Evolutionary conservation across 2,797 vertebrate species (phyloP), one percentile per base, ranked within the genome.

Genomic region (Helostoma temminkii): DNA sequence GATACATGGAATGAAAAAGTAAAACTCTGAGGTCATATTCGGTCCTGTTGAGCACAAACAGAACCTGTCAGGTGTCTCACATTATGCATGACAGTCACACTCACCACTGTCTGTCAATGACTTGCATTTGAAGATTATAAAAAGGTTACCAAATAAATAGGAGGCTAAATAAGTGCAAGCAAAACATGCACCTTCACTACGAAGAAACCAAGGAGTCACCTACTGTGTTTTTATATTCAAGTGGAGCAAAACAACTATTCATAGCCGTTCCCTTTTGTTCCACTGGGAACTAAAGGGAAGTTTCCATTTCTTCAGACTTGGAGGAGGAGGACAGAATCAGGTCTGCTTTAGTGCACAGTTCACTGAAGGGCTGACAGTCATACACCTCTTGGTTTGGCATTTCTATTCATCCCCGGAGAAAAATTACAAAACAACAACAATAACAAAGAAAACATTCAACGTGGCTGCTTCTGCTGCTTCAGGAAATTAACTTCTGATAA

Each of bases 401-500:
- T 50, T 41, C 60, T 19, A 10, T 37, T 26, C 28, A 25, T 34
- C 55, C 47, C 24, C 48, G 19, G 57, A 64, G 63, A 53, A 61
- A 75, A 39, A 80, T 55, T 63, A 84, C 63, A 57, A 74, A 76
- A 71, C 55, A 65, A 52, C 42, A 65, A 47, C 4, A 75, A 39
- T n/a, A 64, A 62, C 19, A 65, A 42, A 73, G 16, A 48, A 47
- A 57, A 14, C 6, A 10, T 28, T 39, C 48, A 39, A 53, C 34
- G 32, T n/a, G 56, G 34, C 9, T 19, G 25, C 47, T 15, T 19
- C 63, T 66, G 19, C 34, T 1, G 65, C 59, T 34, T 5, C 65
- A 84, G 85, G 80, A 90, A 85, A 85, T 85, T 11, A 55, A 76
- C 48, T 30, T 30, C 9, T 21, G 49, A 59, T 32, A 48, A 67